Evolutionary conservation across 1,140 invertebrate species (phyloP), one percentile per base, ranked within the genome.

Genomic region (Caerostris extrusa): DNA sequence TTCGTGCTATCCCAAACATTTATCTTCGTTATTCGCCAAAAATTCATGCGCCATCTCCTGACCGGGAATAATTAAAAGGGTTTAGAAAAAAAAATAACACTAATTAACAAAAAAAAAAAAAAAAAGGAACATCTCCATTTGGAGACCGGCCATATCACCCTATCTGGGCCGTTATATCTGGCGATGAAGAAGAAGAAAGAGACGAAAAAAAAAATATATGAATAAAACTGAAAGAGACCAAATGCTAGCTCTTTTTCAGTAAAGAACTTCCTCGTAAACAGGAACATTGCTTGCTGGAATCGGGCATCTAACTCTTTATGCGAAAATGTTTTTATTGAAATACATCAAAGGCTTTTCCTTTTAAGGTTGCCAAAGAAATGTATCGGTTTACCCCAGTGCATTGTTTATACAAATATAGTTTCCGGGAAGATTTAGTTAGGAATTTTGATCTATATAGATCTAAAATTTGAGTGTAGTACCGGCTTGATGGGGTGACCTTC

Each of bases 321-420:
- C 5, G 6, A 53, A 88, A 88, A 61, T 88, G 58, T 88, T 88
- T 88, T 88, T 88, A 3, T 61, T 61, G 19, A 64, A 67, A 88
- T 55, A n/a, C 64, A 88, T 50, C 58, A 64, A 85, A 7, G 53
- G 10, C 17, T 56, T 57, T 85, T 85, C 17, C 17, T 12, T 77
- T 77, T n/a, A 81, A 19, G 71, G 17, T 19, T 19, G 17, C 7
- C 57, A n/a, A 7, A 50, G 5, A 77, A 7, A 53, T 77, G n/a
- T 19, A 77, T 77, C 3, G 5, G 71, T 19, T 34, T n/a, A n/a
- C n/a, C n/a, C n/a, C n/a, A n/a, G 8, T 12, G 8, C 7, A 10
- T 14, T 77, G 34, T 53, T 77, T 34, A 19, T 3, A 5, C n/a
- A 34, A 77, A 77, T 19, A 19, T 19, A 8, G 71, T 77, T 77